Base-by-base conservation (phyloP, 1,140 invertebrate genomes). In the Penaeus vannamei region DNA sequence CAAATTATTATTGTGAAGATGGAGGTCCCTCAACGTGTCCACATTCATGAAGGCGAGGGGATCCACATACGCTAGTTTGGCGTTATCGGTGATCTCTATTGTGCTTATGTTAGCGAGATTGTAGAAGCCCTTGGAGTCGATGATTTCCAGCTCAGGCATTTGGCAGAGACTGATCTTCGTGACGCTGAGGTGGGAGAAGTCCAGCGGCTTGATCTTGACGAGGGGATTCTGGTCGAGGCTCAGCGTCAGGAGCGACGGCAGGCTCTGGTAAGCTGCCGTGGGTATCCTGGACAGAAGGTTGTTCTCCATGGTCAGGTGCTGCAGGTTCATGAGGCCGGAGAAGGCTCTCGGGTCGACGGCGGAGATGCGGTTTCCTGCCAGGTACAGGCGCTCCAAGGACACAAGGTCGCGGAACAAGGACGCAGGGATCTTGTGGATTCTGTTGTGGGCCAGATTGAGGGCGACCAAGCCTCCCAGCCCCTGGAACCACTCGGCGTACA, bases 1-100 rank as follows among this genome's bases (percentile, higher is more conserved):
- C 5, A 94, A 91, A 61, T 92, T 91, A 81, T 93, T 94, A 84
- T 93, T 93, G 90, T 93, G 92, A 26, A 94, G 86, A 80, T 92
- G 92, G 19, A 94, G 92, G 23, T 92, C 91, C 46, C 92, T 90
- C 20, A 94, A 91, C 26, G 90, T 91, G 19, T 93, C 92, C 62
- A 93, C 90, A 69, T 93, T 92, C 19, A 91, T 82, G 87, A 94
- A 93, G 23, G 93, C 93, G 32, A 92, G 77, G 12, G 92, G 92
- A 90, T 94, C 93, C 19, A 94, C 91, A 87, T 92, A 94, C 7
- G 92, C 90, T 7, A 94, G 91, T 53, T 92, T 91, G 3, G 90
- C 91, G 91, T 94, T 94, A 85, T 93, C 92, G 84, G 93, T 92
- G 32, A 94, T 85, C 79, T 93, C 91, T 59, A 94, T 83, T 36